Conservation (phyloP, 2,888 invertebrate genomes). For the Trisateles emortualis region DNA sequence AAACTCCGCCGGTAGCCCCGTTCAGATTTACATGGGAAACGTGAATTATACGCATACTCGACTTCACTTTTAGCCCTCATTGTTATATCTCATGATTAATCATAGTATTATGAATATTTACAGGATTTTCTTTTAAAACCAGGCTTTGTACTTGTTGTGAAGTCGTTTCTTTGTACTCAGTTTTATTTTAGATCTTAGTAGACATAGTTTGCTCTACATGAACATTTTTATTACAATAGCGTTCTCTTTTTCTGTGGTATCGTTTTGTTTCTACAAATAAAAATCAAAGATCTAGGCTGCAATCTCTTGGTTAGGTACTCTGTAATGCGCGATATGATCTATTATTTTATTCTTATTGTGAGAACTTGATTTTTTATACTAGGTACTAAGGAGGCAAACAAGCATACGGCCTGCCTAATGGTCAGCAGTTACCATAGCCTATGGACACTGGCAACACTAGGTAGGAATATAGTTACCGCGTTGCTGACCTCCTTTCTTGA, state of each 20-base stretch:
- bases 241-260: conserved; percentile 9
- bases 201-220: not conserved
- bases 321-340: conserved; percentile 36
- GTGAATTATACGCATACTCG: conserved; percentile 63
- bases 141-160: not conserved
- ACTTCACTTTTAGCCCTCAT: conserved; percentile 55
- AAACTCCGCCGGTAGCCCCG: conserved; percentile 67
- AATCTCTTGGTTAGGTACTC: conserved; percentile 24
- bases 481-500: too few species aligned
- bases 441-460: too few species aligned
- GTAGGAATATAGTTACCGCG: too few species aligned
- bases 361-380: conserved; percentile 25
- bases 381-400: too few species aligned
- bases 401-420: too few species aligned
- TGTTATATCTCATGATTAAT: conserved; percentile 46
- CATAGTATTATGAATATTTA: conserved; percentile 20
- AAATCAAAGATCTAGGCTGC: conserved; percentile 20
- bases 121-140: conserved; percentile 11
- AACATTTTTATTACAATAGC: conserved; percentile 11
- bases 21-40: conserved; percentile 68
- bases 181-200: not conserved
- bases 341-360: conserved; percentile 43
- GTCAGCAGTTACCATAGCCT: too few species aligned
- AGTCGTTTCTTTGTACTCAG: not conserved
- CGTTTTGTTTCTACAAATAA: conserved; percentile 15